phyloP scores from a whole-genome alignment of 2,888 invertebrate genomes.

The Pilophorus perplexus region DNA sequence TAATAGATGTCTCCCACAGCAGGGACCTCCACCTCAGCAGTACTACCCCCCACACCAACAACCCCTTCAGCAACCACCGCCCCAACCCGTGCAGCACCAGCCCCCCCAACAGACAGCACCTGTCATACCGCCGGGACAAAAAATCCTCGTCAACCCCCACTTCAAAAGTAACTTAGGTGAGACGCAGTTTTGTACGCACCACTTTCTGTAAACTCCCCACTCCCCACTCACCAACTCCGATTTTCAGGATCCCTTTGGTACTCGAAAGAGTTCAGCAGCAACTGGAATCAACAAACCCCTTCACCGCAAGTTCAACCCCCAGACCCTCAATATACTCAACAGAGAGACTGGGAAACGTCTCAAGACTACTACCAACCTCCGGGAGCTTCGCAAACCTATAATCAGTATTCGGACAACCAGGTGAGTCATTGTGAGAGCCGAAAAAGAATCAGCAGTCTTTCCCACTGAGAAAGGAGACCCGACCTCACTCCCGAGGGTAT shows the following conservation, averaged over 20 bases:
- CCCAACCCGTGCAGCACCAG: constrained; percentile 10
- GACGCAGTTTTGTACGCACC: too few relatives aligned
- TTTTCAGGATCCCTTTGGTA: constrained; percentile 20
- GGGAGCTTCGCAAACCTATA: neutral
- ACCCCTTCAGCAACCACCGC: neutral
- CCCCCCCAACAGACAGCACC: constrained; percentile 1
- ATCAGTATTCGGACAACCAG: constrained; percentile 24
- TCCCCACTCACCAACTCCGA: too few relatives aligned
- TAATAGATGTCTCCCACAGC: too few relatives aligned
- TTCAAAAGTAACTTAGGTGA: constrained; percentile 38
- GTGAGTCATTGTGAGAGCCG: neutral
- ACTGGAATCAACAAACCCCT: constrained; percentile 18
- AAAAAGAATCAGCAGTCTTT: neutral
- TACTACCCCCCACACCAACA: neutral
- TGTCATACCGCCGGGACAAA: constrained; percentile 34
- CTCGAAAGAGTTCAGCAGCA: constrained; percentile 21
- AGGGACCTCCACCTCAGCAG: too few relatives aligned
- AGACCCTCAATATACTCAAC: constrained; percentile 10
- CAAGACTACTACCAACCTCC: constrained; percentile 25
- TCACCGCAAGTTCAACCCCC: neutral
- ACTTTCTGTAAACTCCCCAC: too few relatives aligned
- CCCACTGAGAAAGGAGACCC: too few relatives aligned
- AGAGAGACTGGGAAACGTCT: constrained; percentile 11
- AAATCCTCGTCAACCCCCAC: constrained; percentile 47
- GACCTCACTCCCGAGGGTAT: too few relatives aligned